Percentiles rank a stretch among this genome's conserved stretches.
phyloP scores from a whole-genome alignment of 2,113 vertebrate species.

The Saguinus midas region DNA sequence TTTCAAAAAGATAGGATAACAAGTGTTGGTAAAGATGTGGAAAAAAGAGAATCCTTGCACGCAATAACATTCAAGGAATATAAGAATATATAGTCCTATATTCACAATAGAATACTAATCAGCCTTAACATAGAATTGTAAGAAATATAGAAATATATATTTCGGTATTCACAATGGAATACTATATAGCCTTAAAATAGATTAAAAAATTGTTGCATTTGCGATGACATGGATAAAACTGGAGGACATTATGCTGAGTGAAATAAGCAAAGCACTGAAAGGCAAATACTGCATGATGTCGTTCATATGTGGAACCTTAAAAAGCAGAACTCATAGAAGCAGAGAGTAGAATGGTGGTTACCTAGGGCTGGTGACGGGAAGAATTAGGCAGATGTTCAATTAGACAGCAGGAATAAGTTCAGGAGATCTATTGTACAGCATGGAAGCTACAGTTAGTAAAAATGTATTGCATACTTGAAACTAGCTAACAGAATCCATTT shows the following conservation, averaged over 20 bases:
- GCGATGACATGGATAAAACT: not conserved
- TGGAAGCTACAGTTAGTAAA: too few species aligned
- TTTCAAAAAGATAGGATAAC: not conserved
- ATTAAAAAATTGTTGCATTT: not conserved
- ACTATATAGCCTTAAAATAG: not conserved
- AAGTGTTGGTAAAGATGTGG: not conserved
- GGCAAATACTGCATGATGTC: not conserved
- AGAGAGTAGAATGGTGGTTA: not conserved
- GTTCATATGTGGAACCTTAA: not conserved
- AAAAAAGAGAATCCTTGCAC: not conserved
- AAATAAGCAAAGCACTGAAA: not conserved
- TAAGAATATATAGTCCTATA: not conserved
- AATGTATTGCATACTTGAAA: not conserved
- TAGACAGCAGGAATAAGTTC: not conserved
- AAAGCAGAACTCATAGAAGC: not conserved
- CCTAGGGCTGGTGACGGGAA: not conserved
- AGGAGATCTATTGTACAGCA: not conserved
- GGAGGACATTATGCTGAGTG: not conserved
- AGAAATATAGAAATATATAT: too few species aligned
- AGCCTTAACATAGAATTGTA: not conserved
- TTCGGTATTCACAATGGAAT: not conserved
- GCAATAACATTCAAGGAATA: too few species aligned
- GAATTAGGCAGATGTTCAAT: not conserved
- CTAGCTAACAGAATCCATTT: not conserved
- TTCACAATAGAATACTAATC: not conserved